Evolutionary conservation across 2,113 vertebrate genomes (phyloP), one percentile per base, ranked within the genome.

Genomic region (Catharus minimus): DNA sequence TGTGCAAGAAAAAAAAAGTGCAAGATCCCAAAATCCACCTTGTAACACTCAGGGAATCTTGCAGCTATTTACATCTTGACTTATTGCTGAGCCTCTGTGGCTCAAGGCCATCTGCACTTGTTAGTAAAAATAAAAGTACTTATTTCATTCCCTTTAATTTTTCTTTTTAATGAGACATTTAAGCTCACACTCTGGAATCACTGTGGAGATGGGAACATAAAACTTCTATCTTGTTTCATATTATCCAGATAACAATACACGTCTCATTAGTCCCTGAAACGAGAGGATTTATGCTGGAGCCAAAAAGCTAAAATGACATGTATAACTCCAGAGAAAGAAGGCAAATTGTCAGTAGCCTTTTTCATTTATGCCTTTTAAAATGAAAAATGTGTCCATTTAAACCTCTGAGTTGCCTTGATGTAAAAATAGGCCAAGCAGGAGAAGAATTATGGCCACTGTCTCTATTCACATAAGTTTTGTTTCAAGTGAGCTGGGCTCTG

Each of bases 341-440:
- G 50, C 46, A 81, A 82, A 90, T 69, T 87, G 58, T 82, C 77
- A 75, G 50, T 39, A 55, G 64, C 24, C 53, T 62, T 41, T 55
- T 68, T 62, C 73, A 55, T 61, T 88, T 92, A 17, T 36, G 72
- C 50, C 58, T 93, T 88, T 89, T 81, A 20, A 90, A 75, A 69
- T 86, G 61, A 93, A 83, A 92, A 78, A 89, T 58, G 15, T 22
- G 39, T 33, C 73, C 20, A 65, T 78, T 83, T 91, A 86, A 90
- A 81, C 33, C 56, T 55, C 58, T 43, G 39, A 58, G 50, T 44
- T 90, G 21, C 86, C 47, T 78, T 86, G 32, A 46, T 78, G 33
- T 44, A 73, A 84, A 92, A 92, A 65, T 69, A 84, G 43, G 56
- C 38, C 66, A 50, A 47, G 39, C 44, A 64, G 53, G 38, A 68